phyloP scores from a whole-genome alignment of 2,797 vertebrate genomes.

The Gymnodraco acuticeps region DNA sequence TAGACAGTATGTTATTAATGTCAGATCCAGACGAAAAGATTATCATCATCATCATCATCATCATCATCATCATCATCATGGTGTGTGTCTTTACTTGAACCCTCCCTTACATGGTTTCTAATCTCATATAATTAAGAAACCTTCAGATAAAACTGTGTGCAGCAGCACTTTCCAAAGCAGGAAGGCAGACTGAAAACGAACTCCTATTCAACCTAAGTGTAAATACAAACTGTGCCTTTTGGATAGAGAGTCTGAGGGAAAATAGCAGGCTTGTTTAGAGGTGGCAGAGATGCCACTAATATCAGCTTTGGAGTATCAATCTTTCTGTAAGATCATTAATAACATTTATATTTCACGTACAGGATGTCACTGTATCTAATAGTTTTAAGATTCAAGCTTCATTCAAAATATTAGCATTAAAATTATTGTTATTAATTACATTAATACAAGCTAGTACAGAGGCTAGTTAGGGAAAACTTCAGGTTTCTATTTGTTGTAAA shows the following conservation, averaged over 20 bases:
- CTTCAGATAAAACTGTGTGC: constrained; percentile 37
- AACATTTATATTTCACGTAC: too few relatives aligned
- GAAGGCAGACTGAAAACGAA: background rate
- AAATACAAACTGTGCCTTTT: too few relatives aligned
- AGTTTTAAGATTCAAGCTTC: too few relatives aligned
- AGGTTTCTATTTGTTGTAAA: constrained; percentile 10
- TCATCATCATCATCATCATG: constrained; percentile 57
- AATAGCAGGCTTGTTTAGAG: too few relatives aligned
- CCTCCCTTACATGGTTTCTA: constrained; percentile 56
- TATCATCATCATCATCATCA: constrained; percentile 67
- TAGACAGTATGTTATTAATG: constrained; percentile 77
- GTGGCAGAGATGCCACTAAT: too few relatives aligned
- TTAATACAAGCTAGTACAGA: background rate
- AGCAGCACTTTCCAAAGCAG: constrained; percentile 33
- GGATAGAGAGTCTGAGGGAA: too few relatives aligned
- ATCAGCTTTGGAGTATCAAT: too few relatives aligned
- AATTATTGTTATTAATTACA: too few relatives aligned
- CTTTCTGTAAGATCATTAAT: too few relatives aligned
- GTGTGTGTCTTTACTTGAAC: constrained; percentile 59
- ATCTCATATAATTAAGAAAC: constrained; percentile 71
- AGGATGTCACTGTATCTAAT: too few relatives aligned
- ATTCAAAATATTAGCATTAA: too few relatives aligned
- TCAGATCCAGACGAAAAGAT: constrained; percentile 71
- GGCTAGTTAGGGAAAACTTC: background rate
- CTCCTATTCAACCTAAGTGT: background rate